A percentile compares a stretch with the other conserved stretches of the same genome.
phyloP scores from a whole-genome alignment of 2,888 invertebrate species.

The Chrysolina americana region DNA sequence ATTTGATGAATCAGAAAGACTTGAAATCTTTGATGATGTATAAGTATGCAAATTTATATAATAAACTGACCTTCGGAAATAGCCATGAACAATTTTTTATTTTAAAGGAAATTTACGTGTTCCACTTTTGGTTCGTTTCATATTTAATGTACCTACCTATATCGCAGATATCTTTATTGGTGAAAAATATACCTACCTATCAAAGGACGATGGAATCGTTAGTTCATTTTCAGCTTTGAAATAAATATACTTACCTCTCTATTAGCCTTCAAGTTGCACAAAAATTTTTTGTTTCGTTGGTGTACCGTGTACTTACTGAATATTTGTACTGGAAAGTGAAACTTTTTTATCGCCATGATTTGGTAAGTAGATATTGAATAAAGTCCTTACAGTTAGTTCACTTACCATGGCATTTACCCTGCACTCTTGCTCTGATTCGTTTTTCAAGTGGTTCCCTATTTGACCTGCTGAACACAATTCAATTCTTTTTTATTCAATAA shows the following conservation, averaged over 20 bases:
- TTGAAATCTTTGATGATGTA: not conserved
- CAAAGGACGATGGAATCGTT: not conserved
- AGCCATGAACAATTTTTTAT: constrained; percentile 9
- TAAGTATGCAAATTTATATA: not conserved
- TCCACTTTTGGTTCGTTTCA: not conserved
- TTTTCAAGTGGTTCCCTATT: too few species aligned
- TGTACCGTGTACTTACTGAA: too few species aligned
- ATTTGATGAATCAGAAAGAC: constrained; percentile 7
- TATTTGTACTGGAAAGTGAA: not conserved
- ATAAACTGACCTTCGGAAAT: constrained; percentile 10
- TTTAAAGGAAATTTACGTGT: constrained; percentile 11
- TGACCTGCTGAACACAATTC: too few species aligned
- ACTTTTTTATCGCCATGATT: too few species aligned
- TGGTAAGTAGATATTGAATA: too few species aligned
- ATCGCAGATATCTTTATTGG: not conserved
- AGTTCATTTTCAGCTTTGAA: not conserved
- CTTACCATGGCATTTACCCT: too few species aligned
- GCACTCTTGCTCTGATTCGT: too few species aligned
- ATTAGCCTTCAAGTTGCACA: not conserved
- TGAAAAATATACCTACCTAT: constrained; percentile 3
- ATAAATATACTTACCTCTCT: not conserved
- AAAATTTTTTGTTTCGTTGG: not conserved
- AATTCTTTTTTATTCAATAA: too few species aligned
- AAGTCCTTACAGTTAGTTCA: too few species aligned
- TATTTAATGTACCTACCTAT: not conserved